These are phyloP conservation scores for Zonitis immaculata DNA, from an alignment of 2,888 invertebrate genomes.

Conservation along the genomic window DNA sequence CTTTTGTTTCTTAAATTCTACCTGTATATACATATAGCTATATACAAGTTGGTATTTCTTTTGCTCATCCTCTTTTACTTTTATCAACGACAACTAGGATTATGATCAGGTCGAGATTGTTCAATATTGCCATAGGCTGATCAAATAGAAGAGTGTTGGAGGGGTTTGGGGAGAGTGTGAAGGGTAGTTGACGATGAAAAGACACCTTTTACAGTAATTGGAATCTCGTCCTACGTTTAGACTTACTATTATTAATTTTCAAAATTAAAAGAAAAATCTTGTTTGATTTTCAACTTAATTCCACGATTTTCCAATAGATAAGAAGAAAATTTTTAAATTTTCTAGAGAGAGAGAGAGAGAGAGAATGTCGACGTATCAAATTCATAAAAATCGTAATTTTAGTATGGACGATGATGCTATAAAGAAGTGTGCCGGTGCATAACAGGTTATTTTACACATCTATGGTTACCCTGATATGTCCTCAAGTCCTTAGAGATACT, in stretches of 20 bases:
- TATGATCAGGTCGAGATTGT: conserved; percentile 34
- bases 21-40: too few relatives aligned
- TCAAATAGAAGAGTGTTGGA: too few relatives aligned
- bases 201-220: conserved; percentile 49
- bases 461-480: conserved; percentile 47
- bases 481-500: conserved; percentile 39
- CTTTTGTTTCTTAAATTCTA: conserved; percentile 32
- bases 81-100: conserved; percentile 13
- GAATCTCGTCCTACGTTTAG: too few relatives aligned
- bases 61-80: conserved; percentile 17
- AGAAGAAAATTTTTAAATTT: too few relatives aligned
- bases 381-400: too few relatives aligned
- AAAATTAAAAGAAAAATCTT: too few relatives aligned
- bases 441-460: conserved; percentile 51
- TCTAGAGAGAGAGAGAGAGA: too few relatives aligned
- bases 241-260: too few relatives aligned
- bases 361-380: too few relatives aligned
- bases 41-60: conserved; percentile 10
- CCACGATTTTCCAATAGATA: too few relatives aligned
- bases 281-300: too few relatives aligned
- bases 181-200: conserved; percentile 27
- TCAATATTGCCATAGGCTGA: conserved; percentile 46
- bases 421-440: conserved; percentile 41
- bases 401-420: conserved; percentile 27
- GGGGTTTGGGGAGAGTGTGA: conserved; percentile 35